phyloP scores from a whole-genome alignment of 2,888 invertebrate species.

The Zonitis immaculata region DNA sequence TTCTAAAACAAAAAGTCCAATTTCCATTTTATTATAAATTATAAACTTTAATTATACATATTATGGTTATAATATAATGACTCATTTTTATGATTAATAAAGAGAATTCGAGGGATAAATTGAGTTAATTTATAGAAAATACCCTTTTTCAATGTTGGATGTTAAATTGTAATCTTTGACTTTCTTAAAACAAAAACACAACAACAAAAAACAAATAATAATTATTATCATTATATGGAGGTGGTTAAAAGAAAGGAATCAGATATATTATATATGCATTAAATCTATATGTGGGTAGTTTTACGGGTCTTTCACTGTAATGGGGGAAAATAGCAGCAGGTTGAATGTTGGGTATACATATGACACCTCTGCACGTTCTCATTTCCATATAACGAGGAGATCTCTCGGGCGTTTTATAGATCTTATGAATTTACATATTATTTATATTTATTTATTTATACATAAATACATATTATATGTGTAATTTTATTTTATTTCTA shows the following conservation, averaged over 20 bases:
- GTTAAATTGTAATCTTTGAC: not conserved
- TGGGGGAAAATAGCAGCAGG: slow-evolving; percentile 31
- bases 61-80: too few species aligned
- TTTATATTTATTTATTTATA: too few species aligned
- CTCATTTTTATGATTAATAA: too few species aligned
- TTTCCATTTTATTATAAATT: too few species aligned
- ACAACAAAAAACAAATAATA: not conserved
- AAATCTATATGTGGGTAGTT: slow-evolving; percentile 33
- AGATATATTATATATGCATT: slow-evolving; percentile 25
- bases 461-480: too few species aligned
- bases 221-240: too few species aligned
- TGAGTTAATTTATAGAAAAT: too few species aligned
- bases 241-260: not conserved
- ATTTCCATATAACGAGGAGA: slow-evolving; percentile 25
- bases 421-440: not conserved
- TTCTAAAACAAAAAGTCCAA: too few species aligned
- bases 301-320: slow-evolving; percentile 35
- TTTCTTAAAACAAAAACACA: not conserved
- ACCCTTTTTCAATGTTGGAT: not conserved
- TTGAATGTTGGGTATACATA: slow-evolving; percentile 35
- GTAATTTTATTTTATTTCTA: too few species aligned
- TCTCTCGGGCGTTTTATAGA: slow-evolving; percentile 1
- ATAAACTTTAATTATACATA: too few species aligned
- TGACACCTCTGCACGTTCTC: slow-evolving; percentile 36
- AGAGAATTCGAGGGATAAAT: too few species aligned